Evolutionary conservation across 2,113 vertebrate species (phyloP), one percentile per base, ranked within the genome.

Genomic region (Leptobrachium leishanense): DNA sequence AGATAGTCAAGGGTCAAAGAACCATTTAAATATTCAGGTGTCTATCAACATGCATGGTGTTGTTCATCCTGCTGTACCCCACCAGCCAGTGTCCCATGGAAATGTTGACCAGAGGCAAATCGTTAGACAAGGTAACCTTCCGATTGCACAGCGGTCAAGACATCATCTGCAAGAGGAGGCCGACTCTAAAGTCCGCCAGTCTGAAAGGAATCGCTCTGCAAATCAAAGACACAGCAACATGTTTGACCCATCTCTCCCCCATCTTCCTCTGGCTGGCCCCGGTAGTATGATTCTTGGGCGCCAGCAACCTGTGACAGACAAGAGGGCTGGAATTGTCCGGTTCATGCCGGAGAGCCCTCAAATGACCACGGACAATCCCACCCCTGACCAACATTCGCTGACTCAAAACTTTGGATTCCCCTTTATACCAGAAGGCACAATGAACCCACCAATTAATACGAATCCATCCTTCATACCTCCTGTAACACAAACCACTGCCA

Each of bases 321-420:
- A 97, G 50, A 92, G 96, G 86, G 92, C 95, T 83, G 93, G 96
- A 71, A 98, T 99, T 3, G 95, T 98, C 50, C 95, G 97, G 71
- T 98, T 99, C 69, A 98, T 97, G 97, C 83, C 95, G 0, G 98
- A 99, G 3, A 87, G 92, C n/a, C 86, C 93, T 71, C 98, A 97
- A 85, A 93, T 96, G 55, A 88, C 95, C 9, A 89, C 92, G 0
- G 98, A 99, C 50, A 96, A 95, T 6, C 54, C 93, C 0, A 88
- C 93, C 50, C 88, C 96, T 20, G 97, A 99, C 76, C 98, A 98
- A 82, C 97, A 99, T 40, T 76, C 89, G 0, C 88, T 99, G 0
- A 88, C 96, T 12, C 98, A 99, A 85, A 98, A 98, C 85, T 99
- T 99, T 87, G 94, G 96, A 67, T 99, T 99, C 84, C 89, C 97